These are phyloP conservation scores for Papilio protenor DNA, from an alignment of 2,888 invertebrate genomes.

Conservation along the genomic window DNA sequence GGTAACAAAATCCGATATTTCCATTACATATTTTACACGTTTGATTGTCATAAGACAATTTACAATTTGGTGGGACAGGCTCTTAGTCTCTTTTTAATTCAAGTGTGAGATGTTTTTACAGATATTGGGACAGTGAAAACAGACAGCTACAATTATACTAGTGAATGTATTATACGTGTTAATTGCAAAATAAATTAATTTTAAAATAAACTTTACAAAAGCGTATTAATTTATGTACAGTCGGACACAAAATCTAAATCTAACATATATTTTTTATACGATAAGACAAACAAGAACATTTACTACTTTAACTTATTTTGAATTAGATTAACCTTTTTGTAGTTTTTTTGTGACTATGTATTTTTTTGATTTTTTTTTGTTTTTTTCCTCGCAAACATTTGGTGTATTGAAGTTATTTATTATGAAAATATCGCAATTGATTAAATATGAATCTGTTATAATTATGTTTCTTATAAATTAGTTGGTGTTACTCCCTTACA, in stretches of 20 bases:
- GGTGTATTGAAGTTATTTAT: neutral
- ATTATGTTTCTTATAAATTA: neutral
- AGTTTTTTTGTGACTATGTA: neutral
- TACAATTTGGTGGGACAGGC: too few relatives aligned
- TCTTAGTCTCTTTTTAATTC: neutral
- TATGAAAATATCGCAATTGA: neutral
- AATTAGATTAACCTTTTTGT: neutral
- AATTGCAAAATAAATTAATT: neutral
- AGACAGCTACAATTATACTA: neutral
- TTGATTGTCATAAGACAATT: too few relatives aligned
- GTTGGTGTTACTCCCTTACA: slow-evolving; percentile 42
- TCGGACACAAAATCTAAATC: slow-evolving; percentile 23
- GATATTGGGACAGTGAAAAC: neutral
- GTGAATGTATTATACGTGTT: neutral
- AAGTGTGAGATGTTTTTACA: neutral
- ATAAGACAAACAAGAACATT: neutral
- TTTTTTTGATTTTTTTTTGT: neutral
- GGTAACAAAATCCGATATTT: too few relatives aligned
- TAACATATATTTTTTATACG: neutral
- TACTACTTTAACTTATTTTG: neutral
- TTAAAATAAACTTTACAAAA: neutral
- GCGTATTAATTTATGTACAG: neutral
- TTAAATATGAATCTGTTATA: slow-evolving; percentile 6
- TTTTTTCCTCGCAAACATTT: neutral
- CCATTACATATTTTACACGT: too few relatives aligned